Evolutionary conservation across 2,113 vertebrate species (phyloP).

Genomic region (Podilymbus podiceps): DNA sequence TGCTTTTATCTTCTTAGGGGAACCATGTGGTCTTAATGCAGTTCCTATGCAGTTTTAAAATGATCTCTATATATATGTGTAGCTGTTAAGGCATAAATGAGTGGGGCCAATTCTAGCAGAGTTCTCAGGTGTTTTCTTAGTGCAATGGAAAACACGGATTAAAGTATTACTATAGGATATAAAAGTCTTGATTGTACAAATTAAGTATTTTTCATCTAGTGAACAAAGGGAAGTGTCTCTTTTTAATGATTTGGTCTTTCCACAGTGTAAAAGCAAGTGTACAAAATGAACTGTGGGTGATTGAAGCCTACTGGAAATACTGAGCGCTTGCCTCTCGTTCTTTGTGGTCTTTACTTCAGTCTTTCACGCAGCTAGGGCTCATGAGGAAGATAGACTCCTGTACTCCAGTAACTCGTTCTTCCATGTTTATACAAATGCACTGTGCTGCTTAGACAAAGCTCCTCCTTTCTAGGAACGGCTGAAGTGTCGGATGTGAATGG

Average conservation of each 20-base stretch:
- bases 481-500: not conserved
- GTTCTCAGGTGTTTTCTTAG: not conserved
- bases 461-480: not conserved
- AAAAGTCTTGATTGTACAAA: not conserved
- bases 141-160: constrained; percentile 20
- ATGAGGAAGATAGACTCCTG: not conserved
- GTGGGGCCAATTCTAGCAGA: not conserved
- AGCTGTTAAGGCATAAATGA: not conserved
- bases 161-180: not conserved
- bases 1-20: not conserved
- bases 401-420: not conserved
- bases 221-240: not conserved
- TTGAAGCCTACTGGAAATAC: not conserved
- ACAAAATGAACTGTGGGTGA: not conserved
- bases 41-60: not conserved
- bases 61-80: not conserved
- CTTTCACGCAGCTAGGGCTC: not conserved
- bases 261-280: not conserved
- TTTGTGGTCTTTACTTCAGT: not conserved
- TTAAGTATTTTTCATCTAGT: not conserved
- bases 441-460: not conserved
- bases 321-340: not conserved
- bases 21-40: not conserved
- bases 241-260: not conserved
- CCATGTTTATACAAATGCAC: not conserved